Evolutionary conservation across 92 coral and sea anemone species (phyloP), one percentile per base, ranked within the genome.

Genomic region (Siderastrea siderea): DNA sequence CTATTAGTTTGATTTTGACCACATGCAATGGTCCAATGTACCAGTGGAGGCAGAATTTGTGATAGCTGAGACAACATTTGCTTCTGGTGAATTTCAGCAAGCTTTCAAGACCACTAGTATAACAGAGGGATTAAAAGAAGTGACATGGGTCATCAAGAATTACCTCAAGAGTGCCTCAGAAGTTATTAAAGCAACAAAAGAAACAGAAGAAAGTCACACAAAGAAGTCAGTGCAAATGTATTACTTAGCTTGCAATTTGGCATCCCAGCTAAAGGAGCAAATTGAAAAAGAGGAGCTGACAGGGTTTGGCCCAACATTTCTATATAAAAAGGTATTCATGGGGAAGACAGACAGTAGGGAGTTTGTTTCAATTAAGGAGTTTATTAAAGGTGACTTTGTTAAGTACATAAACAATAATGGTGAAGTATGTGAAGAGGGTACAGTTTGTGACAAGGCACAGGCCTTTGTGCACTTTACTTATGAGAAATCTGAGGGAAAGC

Each of bases 241-340:
- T 53, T 66, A 87, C 55, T 75, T 91, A 53, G 92, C 92, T 52
- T 63, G 83, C 74, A 92, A 89, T 74, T 92, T 92, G 86, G 93
- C 95, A 12, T 71, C 76, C 45, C 95, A 88, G 49, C 88, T 92
- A 58, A 71, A 64, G 75, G 81, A 92, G 58, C 76, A 84, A 79
- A 80, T 92, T 15, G 71, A 12, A 77, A 72, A 79, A 81, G 77
- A 92, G 67, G 50, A 72, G 60, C 47, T 83, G 73, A 54, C 51
- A 12, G 84, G 81, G 51, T 93, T 86, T 93, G 94, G 93, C 45
- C 73, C 81, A 54, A 84, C 93, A 53, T 94, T 94, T 88, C 63
- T 76, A 38, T 91, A 94, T 85, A 94, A 83, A n/a, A 84, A 87
- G 71, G 96, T 91, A 11, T 91, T 79, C 88, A 68, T 94, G 91